A percentile compares a stretch with the other conserved stretches of the same genome.
Conservation (phyloP, 1,140 invertebrate genomes). For the Heliconius himera region DNA sequence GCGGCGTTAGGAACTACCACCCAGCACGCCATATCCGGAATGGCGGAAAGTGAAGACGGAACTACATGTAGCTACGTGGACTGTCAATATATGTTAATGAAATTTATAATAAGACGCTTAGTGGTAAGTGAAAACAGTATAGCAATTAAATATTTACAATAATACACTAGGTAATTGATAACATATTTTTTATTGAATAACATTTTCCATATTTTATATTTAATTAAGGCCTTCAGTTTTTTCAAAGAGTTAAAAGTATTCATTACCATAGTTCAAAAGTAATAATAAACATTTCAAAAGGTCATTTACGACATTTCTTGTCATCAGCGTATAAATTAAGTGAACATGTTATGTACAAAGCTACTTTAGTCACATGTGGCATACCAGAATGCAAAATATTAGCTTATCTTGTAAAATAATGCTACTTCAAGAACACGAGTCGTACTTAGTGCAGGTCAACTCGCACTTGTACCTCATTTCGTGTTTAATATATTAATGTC, state of each 20-base stretch:
- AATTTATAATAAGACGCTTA: not conserved
- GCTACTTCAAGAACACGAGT: conserved; percentile 17
- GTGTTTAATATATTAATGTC: not conserved
- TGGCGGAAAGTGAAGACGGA: too few species aligned
- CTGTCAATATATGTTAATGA: not conserved
- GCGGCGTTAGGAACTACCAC: too few species aligned
- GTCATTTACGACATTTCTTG: conserved; percentile 8
- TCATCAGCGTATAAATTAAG: conserved; percentile 22
- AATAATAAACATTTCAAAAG: conserved; percentile 10
- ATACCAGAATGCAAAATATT: conserved; percentile 27
- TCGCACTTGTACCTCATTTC: not conserved
- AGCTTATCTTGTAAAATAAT: conserved; percentile 29
- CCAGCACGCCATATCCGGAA: too few species aligned
- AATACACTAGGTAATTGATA: not conserved
- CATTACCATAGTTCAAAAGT: not conserved
- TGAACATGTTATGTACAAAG: conserved; percentile 20
- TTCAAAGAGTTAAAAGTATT: too few species aligned
- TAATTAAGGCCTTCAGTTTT: not conserved
- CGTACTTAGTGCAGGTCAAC: not conserved
- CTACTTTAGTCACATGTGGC: conserved; percentile 6
- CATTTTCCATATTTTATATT: not conserved
- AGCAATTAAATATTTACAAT: not conserved
- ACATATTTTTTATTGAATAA: not conserved
- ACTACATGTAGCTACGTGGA: too few species aligned
- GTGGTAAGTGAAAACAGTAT: too few species aligned